phyloP scores from a whole-genome alignment of 2,888 invertebrate genomes.

The Caenorhabditis sp. region DNA sequence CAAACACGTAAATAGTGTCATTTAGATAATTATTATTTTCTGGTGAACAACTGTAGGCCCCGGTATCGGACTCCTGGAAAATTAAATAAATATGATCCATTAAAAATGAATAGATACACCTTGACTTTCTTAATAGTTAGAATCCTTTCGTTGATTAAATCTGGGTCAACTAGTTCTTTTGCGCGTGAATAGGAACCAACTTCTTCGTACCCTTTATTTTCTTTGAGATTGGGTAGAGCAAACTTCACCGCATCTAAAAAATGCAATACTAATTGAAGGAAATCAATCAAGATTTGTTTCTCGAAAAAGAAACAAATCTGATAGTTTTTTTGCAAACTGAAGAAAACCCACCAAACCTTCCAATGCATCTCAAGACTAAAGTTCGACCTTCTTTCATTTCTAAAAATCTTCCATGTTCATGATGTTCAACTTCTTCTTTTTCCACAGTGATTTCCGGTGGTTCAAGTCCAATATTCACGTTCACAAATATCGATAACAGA shows the following conservation, averaged over 20 bases:
- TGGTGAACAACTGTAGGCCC: conserved; percentile 36
- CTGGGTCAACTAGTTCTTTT: conserved; percentile 7
- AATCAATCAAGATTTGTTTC: no score
- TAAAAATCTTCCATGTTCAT: conserved; percentile 30
- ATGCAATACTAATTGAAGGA: no score
- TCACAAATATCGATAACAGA: no score
- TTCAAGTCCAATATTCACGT: background rate
- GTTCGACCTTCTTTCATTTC: conserved; percentile 27
- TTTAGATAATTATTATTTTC: conserved; percentile 31
- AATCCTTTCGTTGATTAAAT: conserved; percentile 6
- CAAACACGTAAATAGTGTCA: conserved; percentile 41
- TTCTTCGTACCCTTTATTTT: conserved; percentile 12
- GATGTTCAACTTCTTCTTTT: conserved; percentile 14
- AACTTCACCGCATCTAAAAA: no score
- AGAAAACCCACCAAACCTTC: conserved; percentile 16
- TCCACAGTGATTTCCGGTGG: conserved; percentile 20
- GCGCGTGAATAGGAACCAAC: conserved; percentile 10
- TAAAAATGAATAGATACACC: background rate
- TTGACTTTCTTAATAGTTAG: conserved; percentile 20
- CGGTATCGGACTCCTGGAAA: conserved; percentile 30
- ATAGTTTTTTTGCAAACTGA: no score
- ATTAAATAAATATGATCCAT: background rate
- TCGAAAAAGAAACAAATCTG: no score
- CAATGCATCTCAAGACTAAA: conserved; percentile 27
- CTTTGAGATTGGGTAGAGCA: conserved; percentile 14